These are phyloP conservation scores for Daphoenositta chrysoptera DNA, from an alignment of 2,113 vertebrate species.

Conservation along the genomic window DNA sequence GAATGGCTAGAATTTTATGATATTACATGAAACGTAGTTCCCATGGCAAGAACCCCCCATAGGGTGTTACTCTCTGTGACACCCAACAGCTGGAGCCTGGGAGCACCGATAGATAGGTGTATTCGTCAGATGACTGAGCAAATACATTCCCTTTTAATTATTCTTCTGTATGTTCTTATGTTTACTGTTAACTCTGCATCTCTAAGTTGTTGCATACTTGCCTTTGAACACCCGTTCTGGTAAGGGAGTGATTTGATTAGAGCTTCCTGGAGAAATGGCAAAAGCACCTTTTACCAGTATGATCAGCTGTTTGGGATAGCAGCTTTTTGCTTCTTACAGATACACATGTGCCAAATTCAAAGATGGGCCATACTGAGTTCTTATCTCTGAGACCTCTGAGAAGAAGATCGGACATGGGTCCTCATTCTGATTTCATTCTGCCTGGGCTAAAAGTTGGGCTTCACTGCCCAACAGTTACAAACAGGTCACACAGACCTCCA, in stretches of 20 bases:
- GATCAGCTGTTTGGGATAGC: neutral
- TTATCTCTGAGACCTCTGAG: neutral
- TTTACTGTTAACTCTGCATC: neutral
- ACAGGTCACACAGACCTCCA: neutral
- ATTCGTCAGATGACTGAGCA: neutral
- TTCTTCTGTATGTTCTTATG: neutral
- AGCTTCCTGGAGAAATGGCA: neutral
- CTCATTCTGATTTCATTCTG: neutral
- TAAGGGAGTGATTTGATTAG: neutral
- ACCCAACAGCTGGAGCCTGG: neutral
- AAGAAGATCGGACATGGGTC: neutral
- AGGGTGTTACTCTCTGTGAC: neutral
- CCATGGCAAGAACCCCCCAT: neutral
- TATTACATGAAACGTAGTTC: neutral
- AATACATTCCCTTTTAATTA: neutral
- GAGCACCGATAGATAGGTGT: neutral
- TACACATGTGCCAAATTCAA: neutral
- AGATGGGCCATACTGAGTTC: neutral
- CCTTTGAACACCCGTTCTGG: neutral
- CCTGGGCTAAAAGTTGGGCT: neutral
- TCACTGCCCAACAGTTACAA: neutral
- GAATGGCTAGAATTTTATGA: too few species aligned
- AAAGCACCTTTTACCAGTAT: neutral
- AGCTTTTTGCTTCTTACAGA: neutral
- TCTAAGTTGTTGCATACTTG: neutral